phyloP scores from a whole-genome alignment of 1,140 invertebrate genomes.

The Cecropterus lyciades region DNA sequence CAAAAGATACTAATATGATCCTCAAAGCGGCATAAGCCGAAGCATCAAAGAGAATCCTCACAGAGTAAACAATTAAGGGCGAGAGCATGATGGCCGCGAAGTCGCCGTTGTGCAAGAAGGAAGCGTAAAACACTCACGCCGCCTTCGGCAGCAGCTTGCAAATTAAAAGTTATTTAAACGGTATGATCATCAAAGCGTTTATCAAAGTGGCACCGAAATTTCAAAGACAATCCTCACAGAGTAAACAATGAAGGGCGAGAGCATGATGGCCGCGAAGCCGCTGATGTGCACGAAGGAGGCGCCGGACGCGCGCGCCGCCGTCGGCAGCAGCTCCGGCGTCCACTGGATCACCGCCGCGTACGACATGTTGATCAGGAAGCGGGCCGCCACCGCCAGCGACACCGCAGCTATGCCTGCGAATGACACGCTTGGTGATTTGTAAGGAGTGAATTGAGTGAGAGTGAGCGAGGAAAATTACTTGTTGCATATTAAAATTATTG shows the following conservation, averaged over 20 bases:
- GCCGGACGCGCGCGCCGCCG: conserved; percentile 86
- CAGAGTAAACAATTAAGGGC: conserved; percentile 54
- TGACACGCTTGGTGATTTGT: no score
- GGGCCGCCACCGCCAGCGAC: conserved; percentile 47
- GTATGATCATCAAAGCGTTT: no score
- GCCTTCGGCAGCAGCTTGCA: conserved; percentile 85
- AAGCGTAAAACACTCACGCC: conserved; percentile 86
- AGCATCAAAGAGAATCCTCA: no score
- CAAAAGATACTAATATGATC: no score
- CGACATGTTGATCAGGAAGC: conserved; percentile 65
- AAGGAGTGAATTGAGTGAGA: no score
- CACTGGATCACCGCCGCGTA: conserved; percentile 58
- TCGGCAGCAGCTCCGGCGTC: conserved; percentile 80
- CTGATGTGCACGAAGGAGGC: conserved; percentile 86
- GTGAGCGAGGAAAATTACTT: no score
- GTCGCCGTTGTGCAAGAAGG: conserved; percentile 86
- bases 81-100: conserved; percentile 64
- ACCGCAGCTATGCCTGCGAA: conserved; percentile 52
- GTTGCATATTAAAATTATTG: no score
- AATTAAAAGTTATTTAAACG: no score
- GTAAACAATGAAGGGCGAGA: conserved; percentile 64
- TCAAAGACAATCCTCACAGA: no score
- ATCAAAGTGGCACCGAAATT: no score
- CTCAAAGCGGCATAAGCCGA: no score
- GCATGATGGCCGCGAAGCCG: conserved; percentile 69